Conservation (phyloP, 2,113 vertebrate genomes). For the Sylvietta virens region DNA sequence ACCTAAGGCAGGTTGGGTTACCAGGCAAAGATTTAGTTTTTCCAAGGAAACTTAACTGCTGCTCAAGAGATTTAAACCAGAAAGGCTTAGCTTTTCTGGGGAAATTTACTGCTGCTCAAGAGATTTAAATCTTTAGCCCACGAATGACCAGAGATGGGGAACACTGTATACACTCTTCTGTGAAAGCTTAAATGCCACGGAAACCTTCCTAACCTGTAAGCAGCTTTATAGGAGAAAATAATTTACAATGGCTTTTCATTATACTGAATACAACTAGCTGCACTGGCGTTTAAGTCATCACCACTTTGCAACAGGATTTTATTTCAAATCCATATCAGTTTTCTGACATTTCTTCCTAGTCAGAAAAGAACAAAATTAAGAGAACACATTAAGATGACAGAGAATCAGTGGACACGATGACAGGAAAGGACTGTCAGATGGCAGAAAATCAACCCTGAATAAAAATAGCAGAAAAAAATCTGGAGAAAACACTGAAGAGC, state of each 20-base stretch:
- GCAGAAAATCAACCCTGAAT: not conserved
- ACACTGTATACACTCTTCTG: not conserved
- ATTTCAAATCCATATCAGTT: not conserved
- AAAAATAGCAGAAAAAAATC: not conserved
- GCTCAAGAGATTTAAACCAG: not conserved
- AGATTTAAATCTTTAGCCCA: not conserved
- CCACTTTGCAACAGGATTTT: not conserved
- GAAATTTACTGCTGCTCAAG: not conserved
- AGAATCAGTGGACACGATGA: not conserved
- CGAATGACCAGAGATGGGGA: not conserved
- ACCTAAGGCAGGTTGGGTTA: not conserved
- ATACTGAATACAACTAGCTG: not conserved
- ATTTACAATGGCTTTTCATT: not conserved
- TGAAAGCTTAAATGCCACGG: accelerated
- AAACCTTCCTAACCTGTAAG: not conserved
- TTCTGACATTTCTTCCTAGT: not conserved
- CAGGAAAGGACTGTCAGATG: not conserved
- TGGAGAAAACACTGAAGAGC: not conserved
- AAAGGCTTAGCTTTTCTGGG: not conserved
- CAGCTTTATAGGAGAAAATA: not conserved
- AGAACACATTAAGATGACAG: not conserved
- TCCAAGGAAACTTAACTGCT: not conserved
- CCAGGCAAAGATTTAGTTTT: not conserved
- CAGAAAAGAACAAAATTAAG: not conserved
- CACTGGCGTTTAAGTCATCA: not conserved